These are phyloP conservation scores for Phalacrocorax carbo DNA, from an alignment of 2,113 vertebrate species.

Conservation along the genomic window DNA sequence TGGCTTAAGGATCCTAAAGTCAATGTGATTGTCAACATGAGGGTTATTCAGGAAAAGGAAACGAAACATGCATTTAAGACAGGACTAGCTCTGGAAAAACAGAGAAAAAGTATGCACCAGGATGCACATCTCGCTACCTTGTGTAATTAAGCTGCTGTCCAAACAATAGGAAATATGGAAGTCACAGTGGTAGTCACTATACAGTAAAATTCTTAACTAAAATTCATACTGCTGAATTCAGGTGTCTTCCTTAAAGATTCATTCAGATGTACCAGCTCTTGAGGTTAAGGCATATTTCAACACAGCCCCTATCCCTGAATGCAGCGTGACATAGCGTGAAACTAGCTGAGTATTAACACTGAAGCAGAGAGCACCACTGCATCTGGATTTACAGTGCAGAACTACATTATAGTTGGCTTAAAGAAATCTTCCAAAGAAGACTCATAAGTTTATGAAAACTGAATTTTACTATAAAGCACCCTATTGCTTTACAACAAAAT, in stretches of 20 bases:
- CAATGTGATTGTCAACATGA: background rate
- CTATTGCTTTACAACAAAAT: background rate
- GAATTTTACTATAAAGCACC: background rate
- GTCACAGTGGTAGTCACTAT: background rate
- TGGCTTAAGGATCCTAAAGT: background rate
- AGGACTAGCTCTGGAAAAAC: background rate
- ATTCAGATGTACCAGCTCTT: background rate
- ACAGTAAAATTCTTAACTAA: background rate
- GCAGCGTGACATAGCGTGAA: background rate
- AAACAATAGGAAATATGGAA: background rate
- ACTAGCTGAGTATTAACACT: background rate
- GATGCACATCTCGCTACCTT: accelerated
- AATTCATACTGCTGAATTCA: background rate
- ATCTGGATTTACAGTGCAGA: background rate
- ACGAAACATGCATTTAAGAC: background rate
- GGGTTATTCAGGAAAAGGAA: background rate
- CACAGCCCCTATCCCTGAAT: background rate
- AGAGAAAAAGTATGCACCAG: background rate
- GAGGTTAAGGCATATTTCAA: background rate
- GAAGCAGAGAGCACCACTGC: background rate
- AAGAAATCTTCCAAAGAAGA: background rate
- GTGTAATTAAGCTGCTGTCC: background rate
- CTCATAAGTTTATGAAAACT: background rate
- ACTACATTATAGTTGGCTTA: background rate
- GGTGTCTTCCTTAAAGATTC: background rate